Evolutionary conservation across 2,113 vertebrate genomes (phyloP), one percentile per base, ranked within the genome.

Genomic region (Osmerus mordax): DNA sequence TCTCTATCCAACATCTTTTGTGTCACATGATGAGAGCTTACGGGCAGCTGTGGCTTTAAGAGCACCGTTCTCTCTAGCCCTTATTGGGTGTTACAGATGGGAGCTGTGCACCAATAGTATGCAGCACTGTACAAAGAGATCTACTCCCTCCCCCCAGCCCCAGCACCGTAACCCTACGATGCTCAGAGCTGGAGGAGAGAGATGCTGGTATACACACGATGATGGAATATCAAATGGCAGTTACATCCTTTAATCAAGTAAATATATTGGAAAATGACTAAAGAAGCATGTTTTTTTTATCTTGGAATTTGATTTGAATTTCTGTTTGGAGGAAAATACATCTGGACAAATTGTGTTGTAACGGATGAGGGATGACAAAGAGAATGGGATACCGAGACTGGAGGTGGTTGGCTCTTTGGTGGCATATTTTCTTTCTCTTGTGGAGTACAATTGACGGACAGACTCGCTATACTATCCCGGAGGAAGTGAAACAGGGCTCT

Each of bases 71-170:
- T 18, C 18, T 41, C 52, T 23, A n/a, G n/a, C 41, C 72, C 67
- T 69, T 36, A 91, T 90, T 90, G 87, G 88, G 78, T 80, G 77
- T 78, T 72, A 47, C n/a, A 54, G 53, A 14, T 41, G 7, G 74
- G 51, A 56, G 73, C 79, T 72, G 29, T 87, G 84, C 82, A 80
- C 94, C 94, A 95, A 94, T 96, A 74, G 79, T 64, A 78, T 80
- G 9, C 72, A 71, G 79, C 84, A 87, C 83, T 91, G 87, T 90
- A 91, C 86, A 90, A 86, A 91, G 90, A 90, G 92, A 93, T 94
- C 94, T 86, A 92, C 87, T 93, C 90, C 81, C 74, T 90, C 88
- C 79, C 72, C 72, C 9, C 64, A 86, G 81, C 80, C 83, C 84
- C 79, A 83, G 78, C 83, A 76, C 71, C 69, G 74, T 89, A 88